Conservation (phyloP, 2,113 vertebrate genomes). For the Struthidea cinerea region DNA sequence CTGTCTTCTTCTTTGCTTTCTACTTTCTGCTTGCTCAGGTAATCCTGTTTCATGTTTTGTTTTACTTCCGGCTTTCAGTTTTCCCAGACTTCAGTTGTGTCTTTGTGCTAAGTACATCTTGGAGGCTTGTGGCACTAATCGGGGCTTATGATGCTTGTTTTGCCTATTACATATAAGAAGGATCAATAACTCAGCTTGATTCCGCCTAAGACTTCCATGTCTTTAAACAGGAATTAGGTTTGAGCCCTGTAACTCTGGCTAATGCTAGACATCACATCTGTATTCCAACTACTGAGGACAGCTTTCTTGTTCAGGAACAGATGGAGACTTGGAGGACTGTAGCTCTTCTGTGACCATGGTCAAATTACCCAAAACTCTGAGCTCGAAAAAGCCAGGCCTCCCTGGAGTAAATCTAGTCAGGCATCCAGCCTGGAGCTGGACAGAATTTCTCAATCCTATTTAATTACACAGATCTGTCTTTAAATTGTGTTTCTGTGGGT, state of each 20-base stretch:
- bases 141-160: neutral
- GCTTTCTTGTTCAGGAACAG: neutral
- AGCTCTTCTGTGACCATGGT: neutral
- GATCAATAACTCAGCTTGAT: conserved; percentile 28
- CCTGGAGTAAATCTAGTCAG: neutral
- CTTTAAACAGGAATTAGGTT: conserved; percentile 35
- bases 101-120: neutral
- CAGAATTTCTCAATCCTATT: neutral
- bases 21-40: neutral
- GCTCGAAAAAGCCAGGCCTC: neutral
- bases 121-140: neutral
- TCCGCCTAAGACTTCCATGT: conserved; percentile 9
- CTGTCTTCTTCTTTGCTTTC: neutral
- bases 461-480: neutral
- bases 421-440: neutral
- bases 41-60: neutral
- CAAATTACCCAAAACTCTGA: neutral
- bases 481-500: conserved; percentile 27
- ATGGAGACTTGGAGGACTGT: neutral
- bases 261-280: conserved; percentile 17
- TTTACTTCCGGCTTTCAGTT: neutral
- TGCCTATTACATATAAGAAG: neutral
- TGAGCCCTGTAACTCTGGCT: conserved; percentile 23
- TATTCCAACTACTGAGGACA: neutral
- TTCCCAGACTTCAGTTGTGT: neutral